phyloP scores from a whole-genome alignment of 2,113 vertebrate genomes.

The Serinus canaria region DNA sequence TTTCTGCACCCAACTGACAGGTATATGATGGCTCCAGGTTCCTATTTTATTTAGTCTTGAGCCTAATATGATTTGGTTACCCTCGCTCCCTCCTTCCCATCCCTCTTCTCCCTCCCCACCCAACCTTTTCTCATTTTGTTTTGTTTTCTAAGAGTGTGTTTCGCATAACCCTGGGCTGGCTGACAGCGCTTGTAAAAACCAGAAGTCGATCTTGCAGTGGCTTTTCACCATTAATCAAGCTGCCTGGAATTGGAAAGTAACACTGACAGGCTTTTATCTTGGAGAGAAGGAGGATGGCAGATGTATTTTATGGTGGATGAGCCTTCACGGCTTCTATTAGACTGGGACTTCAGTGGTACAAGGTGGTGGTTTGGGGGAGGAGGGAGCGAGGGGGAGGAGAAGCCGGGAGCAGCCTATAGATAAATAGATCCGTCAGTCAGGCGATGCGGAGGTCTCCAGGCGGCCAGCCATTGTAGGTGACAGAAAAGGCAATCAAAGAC shows the following conservation, averaged over 20 bases:
- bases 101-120: slow-evolving; percentile 24
- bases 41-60: slow-evolving; percentile 67
- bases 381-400: slow-evolving; percentile 52
- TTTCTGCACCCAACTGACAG: slow-evolving; percentile 58
- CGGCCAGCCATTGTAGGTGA: slow-evolving; percentile 75
- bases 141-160: slow-evolving; percentile 70
- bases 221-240: slow-evolving; percentile 82
- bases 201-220: slow-evolving; percentile 74
- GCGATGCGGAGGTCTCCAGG: slow-evolving; percentile 71
- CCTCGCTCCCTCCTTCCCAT: neutral
- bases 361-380: slow-evolving; percentile 51
- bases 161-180: slow-evolving; percentile 68
- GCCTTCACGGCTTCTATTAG: slow-evolving; percentile 65
- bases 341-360: slow-evolving; percentile 28
- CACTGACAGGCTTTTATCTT: slow-evolving; percentile 79
- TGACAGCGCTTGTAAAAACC: slow-evolving; percentile 76
- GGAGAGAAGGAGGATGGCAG: slow-evolving; percentile 67
- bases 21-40: slow-evolving; percentile 47
- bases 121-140: slow-evolving; percentile 66
- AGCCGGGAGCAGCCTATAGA: slow-evolving; percentile 67
- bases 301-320: slow-evolving; percentile 69
- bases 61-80: slow-evolving; percentile 70
- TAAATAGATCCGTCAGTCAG: slow-evolving; percentile 80
- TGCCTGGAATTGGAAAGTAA: slow-evolving; percentile 77
- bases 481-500: slow-evolving; percentile 79